Base-by-base conservation (phyloP, 2,888 invertebrate genomes). In the Apomyelois bistriatella region DNA sequence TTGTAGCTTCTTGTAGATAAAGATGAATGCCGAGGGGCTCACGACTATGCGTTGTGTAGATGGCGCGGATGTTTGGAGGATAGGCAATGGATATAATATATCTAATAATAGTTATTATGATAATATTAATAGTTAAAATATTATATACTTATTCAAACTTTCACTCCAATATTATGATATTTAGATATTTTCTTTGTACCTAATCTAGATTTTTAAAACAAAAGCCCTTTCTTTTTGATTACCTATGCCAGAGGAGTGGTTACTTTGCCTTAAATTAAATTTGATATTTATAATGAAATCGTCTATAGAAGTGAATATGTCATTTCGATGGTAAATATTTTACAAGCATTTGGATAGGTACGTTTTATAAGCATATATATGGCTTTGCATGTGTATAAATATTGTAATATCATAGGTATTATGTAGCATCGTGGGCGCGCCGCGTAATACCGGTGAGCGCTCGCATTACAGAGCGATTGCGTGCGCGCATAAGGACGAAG, bases 401-500 rank as follows among this genome's bases (percentile, higher is more conserved):
- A 32, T 17, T 54, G 52, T 52, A 53, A 52, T 53, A 48, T 53
- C 30, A 46, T 52, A 55, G 52, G 42, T 46, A 22, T 79, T 70
- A 69, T 73, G 72, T 71, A 75, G 65, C 62, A 68, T 63, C 66
- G 73, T 76, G 71, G 64, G 68, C 73, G 70, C 70, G 53, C 62
- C 68, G 81, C 82, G 81, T 82, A 83, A 82, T 77, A 83, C 82
- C 76, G 74, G 83, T 79, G 72, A 69, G 67, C 70, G 64, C 71
- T 77, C 77, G 70, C 65, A 71, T 80, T 78, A 76, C 79, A 69
- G 57, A 22, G 6, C 32, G 15, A 62, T 74, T 76, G 76, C 76
- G 76, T 76, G 73, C 54, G 71, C 68, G 60, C 68, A 65, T 61
- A 7, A 16, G 15, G 47, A 12, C 1, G 22, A 15, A 22, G 61